Percentiles rank a stretch among this genome's conserved stretches.
Conservation (phyloP, 2,888 invertebrate genomes). For the Choristoneura rosaceana region DNA sequence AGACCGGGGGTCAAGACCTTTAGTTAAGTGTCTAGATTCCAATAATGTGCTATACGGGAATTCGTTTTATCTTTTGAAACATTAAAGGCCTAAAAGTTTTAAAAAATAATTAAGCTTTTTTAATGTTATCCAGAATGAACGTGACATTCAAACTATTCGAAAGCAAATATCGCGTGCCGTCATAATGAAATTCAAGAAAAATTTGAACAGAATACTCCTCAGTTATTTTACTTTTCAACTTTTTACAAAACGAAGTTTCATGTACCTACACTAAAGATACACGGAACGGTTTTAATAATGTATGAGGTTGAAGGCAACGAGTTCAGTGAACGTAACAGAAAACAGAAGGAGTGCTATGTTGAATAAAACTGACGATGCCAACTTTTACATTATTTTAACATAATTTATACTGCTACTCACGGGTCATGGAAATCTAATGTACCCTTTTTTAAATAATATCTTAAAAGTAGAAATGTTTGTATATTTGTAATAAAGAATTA, state of each 20-base stretch:
- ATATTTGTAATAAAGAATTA: no score
- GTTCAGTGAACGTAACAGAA: background rate
- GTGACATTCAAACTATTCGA: background rate
- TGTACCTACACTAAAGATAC: slow-evolving; percentile 20
- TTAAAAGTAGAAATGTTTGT: no score
- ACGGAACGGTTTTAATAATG: slow-evolving; percentile 36
- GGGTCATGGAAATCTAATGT: no score
- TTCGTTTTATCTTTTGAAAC: no score
- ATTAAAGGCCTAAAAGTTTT: no score
- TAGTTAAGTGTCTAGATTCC: no score
- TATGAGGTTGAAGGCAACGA: slow-evolving; percentile 20
- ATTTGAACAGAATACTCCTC: slow-evolving; percentile 11
- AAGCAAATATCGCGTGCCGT: slow-evolving; percentile 34
- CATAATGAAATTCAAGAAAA: slow-evolving; percentile 32
- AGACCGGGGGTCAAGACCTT: no score
- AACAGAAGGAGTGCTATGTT: background rate
- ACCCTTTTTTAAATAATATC: no score
- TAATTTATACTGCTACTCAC: no score
- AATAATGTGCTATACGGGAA: no score
- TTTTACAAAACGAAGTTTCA: slow-evolving; percentile 13
- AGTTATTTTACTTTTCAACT: slow-evolving; percentile 11
- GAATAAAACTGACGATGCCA: background rate
- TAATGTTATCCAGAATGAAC: background rate
- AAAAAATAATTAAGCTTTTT: no score
- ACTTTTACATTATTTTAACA: no score